Percentiles rank a stretch among this genome's conserved stretches.
These are phyloP conservation scores for Phrynosoma blainvillii DNA, from an alignment of 2,113 vertebrate species.

Conservation along the genomic window DNA sequence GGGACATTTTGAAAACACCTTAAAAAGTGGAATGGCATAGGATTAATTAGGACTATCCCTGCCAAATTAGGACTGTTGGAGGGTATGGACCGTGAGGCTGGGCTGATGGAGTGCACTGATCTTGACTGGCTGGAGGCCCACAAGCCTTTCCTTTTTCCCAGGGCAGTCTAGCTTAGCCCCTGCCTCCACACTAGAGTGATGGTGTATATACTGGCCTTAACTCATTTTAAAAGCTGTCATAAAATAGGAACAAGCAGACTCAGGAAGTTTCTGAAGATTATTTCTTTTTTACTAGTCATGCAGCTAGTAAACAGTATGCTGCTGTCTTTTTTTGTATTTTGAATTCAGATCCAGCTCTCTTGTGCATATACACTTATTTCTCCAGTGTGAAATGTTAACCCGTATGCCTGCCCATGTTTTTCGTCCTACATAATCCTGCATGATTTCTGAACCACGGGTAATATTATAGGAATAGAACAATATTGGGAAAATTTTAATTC, in stretches of 20 bases:
- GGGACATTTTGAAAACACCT: too few relatives aligned
- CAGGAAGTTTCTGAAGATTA: neutral
- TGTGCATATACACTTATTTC: neutral
- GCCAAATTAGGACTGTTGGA: too few relatives aligned
- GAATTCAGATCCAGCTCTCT: neutral
- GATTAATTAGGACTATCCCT: too few relatives aligned
- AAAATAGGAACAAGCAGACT: constrained; percentile 25
- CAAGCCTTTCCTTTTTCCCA: too few relatives aligned
- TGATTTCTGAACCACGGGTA: constrained; percentile 4
- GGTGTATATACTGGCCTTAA: neutral
- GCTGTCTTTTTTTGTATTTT: neutral
- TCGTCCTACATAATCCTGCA: neutral
- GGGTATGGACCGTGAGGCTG: too few relatives aligned
- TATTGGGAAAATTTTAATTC: constrained; percentile 7
- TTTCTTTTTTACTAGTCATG: neutral
- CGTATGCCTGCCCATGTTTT: neutral
- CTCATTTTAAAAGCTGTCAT: constrained; percentile 8
- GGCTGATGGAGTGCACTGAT: too few relatives aligned
- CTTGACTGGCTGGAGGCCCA: too few relatives aligned
- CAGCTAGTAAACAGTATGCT: neutral
- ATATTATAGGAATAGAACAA: neutral
- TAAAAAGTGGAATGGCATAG: too few relatives aligned
- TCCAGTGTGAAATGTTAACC: neutral
- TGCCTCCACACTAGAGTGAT: neutral
- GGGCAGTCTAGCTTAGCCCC: too few relatives aligned